Evolutionary conservation across 2,797 vertebrate species (phyloP).

Genomic region (Paedocypris micromegethes): DNA sequence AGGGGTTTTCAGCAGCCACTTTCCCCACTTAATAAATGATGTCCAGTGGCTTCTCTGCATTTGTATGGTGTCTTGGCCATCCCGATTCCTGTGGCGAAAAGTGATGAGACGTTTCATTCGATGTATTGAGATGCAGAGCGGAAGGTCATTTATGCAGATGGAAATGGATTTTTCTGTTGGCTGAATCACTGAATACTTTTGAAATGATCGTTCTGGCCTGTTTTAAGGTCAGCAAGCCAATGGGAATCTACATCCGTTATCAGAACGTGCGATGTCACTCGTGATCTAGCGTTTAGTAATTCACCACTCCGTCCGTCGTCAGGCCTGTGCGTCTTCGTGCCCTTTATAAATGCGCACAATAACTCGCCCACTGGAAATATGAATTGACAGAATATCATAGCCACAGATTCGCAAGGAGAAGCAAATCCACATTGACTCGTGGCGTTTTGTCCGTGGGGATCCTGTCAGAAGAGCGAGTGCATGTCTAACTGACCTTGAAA

Average conservation of each 20-base stretch:
- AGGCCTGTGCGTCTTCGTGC: background rate
- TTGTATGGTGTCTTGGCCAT: slow-evolving; percentile 29
- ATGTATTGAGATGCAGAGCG: slow-evolving; percentile 12
- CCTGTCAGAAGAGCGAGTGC: background rate
- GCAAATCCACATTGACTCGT: background rate
- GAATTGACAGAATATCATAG: slow-evolving; percentile 1
- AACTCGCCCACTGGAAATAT: background rate
- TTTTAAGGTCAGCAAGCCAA: background rate
- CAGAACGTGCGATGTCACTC: background rate
- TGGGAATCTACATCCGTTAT: background rate
- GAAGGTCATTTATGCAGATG: background rate
- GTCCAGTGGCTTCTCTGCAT: slow-evolving; percentile 12
- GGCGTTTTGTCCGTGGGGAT: background rate
- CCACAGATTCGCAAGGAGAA: background rate
- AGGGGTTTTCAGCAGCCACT: slow-evolving; percentile 12
- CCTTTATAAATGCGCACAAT: background rate
- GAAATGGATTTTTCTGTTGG: slow-evolving; percentile 1
- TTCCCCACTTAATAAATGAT: slow-evolving; percentile 19
- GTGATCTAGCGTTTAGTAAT: too few relatives aligned
- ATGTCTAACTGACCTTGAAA: slow-evolving; percentile 17
- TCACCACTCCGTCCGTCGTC: background rate
- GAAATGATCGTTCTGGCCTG: background rate
- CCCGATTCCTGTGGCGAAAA: slow-evolving; percentile 1
- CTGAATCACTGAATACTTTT: background rate
- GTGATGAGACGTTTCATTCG: slow-evolving; percentile 11